These are phyloP conservation scores for Acanthoscelides obtectus DNA, from an alignment of 2,888 invertebrate species.

Conservation along the genomic window DNA sequence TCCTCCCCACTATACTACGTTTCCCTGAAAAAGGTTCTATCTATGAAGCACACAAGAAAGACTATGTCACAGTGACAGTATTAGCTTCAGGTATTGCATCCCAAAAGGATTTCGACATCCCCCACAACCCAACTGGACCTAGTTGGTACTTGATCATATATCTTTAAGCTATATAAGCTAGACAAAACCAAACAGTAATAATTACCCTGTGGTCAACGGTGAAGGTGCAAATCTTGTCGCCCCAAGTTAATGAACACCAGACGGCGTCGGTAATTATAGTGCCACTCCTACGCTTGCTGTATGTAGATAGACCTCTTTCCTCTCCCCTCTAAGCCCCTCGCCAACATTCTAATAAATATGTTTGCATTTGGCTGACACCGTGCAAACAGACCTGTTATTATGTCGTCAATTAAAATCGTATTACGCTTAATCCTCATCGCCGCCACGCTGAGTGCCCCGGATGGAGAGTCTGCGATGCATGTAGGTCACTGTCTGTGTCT, in stretches of 20 bases:
- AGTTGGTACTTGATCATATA: no score
- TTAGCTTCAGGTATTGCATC: no score
- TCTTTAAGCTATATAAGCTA: no score
- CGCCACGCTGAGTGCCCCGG: background rate
- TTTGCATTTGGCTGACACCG: conserved; percentile 35
- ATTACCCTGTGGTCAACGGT: no score
- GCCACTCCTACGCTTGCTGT: conserved; percentile 31
- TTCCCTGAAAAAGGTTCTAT: no score
- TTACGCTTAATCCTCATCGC: conserved; percentile 29
- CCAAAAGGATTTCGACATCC: no score
- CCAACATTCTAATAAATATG: conserved; percentile 38
- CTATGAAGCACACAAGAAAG: no score
- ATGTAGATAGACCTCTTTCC: background rate
- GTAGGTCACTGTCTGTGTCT: background rate
- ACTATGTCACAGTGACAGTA: no score
- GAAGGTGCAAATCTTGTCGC: conserved; percentile 13
- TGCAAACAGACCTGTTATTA: conserved; percentile 41
- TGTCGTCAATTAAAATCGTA: conserved; percentile 42
- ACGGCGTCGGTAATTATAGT: conserved; percentile 27
- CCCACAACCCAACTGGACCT: no score
- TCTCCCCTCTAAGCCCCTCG: conserved; percentile 10
- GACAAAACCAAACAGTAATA: no score
- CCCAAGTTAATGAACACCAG: conserved; percentile 30
- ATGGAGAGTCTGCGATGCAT: background rate
- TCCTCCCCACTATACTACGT: no score